A percentile compares a stretch with the other conserved stretches of the same genome.
Conservation (phyloP, 1,140 invertebrate species). For the Zaprionus camerounensis region DNA sequence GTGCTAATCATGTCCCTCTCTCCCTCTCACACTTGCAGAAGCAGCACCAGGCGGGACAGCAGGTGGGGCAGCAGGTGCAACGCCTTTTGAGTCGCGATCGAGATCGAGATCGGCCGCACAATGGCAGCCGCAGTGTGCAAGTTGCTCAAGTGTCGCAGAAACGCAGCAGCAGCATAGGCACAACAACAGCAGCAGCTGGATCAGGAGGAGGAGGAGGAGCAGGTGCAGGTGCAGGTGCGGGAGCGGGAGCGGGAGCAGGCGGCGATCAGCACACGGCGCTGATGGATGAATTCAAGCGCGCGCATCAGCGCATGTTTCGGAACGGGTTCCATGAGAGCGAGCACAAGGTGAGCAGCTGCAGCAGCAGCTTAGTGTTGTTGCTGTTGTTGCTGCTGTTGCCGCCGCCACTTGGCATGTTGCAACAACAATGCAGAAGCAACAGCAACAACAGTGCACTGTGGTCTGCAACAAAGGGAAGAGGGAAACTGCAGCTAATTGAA, state of each 20-base stretch:
- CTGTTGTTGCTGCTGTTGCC: slow-evolving; percentile 30
- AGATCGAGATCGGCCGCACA: slow-evolving; percentile 36
- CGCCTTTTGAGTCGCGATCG: slow-evolving; percentile 8
- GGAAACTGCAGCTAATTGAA: not conserved
- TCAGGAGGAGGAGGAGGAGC: slow-evolving; percentile 12
- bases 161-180: slow-evolving; percentile 42
- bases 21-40: slow-evolving; percentile 2
- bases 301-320: slow-evolving; percentile 93
- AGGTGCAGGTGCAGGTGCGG: slow-evolving; percentile 28
- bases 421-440: slow-evolving; percentile 20
- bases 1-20: not conserved
- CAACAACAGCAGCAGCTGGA: not conserved
- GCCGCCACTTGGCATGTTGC: slow-evolving; percentile 19
- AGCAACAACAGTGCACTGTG: slow-evolving; percentile 15
- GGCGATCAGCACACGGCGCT: slow-evolving; percentile 90
- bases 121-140: slow-evolving; percentile 45
- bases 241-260: slow-evolving; percentile 67
- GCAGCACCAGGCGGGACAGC: slow-evolving; percentile 23
- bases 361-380: slow-evolving; percentile 17
- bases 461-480: slow-evolving; percentile 21
- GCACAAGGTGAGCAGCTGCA: slow-evolving; percentile 74
- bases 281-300: slow-evolving; percentile 95
- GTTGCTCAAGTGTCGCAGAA: slow-evolving; percentile 61
- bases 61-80: slow-evolving; percentile 21
- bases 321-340: slow-evolving; percentile 83